Base-by-base conservation (phyloP, 2,888 invertebrate genomes). In the Nephrotoma flavescens region DNA sequence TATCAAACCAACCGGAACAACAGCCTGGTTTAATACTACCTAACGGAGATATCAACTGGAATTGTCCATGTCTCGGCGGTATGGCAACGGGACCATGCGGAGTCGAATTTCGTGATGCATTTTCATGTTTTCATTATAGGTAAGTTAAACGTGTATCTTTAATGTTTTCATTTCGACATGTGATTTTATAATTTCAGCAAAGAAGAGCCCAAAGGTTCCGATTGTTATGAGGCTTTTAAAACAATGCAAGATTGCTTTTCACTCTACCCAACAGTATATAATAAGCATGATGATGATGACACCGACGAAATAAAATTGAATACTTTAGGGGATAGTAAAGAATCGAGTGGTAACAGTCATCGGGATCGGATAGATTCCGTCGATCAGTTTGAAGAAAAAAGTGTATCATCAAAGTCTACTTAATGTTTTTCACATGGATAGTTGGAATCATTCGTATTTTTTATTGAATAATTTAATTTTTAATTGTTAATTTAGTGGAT, bases 41-140 rank as follows among this genome's bases (percentile, higher is more conserved):
- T 0, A 96, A 95, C 91, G 98, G 98, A 5, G 95, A 96, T 88
- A 97, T 99, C 88, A 99, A 99, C 92, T 99, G 98, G 98, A 96
- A 96, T 90, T 99, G 99, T 90, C 98, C 98, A 0, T 99, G 99
- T 91, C 93, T 99, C 47, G 98, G 98, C 12, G 98, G 98, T n/a
- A 98, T 98, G 97, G 97, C 98, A 5, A 97, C 97, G 0, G 98
- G 99, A 0, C 98, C 99, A 0, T 99, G 99, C 91, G 98, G 98
- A 0, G 93, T 96, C 12, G 96, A 97, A 91, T 99, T 99, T 92
- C 93, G 98, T 83, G 96, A 97, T 88, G 98, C 98, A 2, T 98
- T 99, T 91, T 95, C 97, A 44, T 99, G 99, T 92, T 98, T 98
- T 91, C 98, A 98, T 91, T 96, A 97, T 89, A 94, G 94, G 94